These are phyloP conservation scores for Bucco capensis DNA, from an alignment of 2,113 vertebrate genomes.

Conservation along the genomic window DNA sequence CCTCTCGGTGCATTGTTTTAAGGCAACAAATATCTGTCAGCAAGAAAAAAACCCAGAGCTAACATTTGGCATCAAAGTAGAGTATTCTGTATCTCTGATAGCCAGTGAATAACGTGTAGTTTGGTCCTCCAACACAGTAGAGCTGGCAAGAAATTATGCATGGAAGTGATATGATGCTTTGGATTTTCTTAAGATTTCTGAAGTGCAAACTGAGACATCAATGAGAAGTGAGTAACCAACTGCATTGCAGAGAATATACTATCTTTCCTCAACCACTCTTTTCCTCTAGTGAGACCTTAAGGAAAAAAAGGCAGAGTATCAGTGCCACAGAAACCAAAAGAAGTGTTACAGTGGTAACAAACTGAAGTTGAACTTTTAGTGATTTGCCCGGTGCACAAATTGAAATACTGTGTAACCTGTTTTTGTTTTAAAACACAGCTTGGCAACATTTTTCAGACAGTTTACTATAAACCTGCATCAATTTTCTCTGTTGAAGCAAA, in stretches of 20 bases:
- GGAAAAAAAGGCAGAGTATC: not conserved
- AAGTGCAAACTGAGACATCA: not conserved
- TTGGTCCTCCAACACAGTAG: not conserved
- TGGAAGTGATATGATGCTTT: not conserved
- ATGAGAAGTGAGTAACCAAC: not conserved
- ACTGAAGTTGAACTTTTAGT: not conserved
- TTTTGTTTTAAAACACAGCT: not conserved
- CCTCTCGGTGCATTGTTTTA: not conserved
- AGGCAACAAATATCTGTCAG: not conserved
- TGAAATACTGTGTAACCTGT: not conserved
- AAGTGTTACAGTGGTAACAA: not conserved
- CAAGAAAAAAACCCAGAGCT: not conserved
- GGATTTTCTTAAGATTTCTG: not conserved
- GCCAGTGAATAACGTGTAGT: not conserved
- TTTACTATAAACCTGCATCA: not conserved
- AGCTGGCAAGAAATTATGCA: not conserved
- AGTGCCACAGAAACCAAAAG: not conserved
- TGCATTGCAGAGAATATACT: not conserved
- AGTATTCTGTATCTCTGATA: not conserved
- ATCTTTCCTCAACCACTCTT: not conserved
- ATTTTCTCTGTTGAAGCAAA: not conserved
- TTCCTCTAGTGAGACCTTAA: not conserved
- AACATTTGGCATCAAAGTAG: not conserved
- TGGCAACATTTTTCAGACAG: conserved; percentile 6
- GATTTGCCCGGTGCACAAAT: not conserved